A percentile compares a stretch with the other conserved stretches of the same genome.
Conservation (phyloP, 2,888 invertebrate species). For the Eutolmus rufibarbis region DNA sequence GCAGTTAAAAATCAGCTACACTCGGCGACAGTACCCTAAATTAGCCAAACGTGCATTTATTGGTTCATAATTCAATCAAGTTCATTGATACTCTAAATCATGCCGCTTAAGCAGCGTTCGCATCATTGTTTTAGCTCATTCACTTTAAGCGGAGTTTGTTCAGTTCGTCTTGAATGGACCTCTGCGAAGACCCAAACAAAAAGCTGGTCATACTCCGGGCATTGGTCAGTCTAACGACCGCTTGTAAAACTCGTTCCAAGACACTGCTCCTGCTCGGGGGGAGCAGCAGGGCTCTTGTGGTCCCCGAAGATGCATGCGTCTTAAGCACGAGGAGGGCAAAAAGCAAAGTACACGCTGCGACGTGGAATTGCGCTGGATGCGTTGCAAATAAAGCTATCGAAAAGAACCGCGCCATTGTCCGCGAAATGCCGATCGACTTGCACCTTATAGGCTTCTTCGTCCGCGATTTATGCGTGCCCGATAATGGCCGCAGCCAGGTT, state of each 20-base stretch:
- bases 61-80: background rate
- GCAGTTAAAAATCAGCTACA: background rate
- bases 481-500: background rate
- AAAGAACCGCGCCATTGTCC: background rate
- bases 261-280: background rate
- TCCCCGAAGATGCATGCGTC: background rate
- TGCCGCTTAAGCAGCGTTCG: background rate
- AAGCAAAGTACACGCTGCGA: background rate
- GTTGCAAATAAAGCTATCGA: background rate
- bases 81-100: background rate
- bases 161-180: background rate
- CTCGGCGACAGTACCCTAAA: background rate
- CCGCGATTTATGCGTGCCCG: background rate
- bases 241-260: background rate
- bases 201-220: background rate
- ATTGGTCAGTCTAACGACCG: background rate
- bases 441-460: background rate
- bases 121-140: background rate
- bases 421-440: background rate
- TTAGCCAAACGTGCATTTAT: background rate
- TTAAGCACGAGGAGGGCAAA: background rate
- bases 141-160: background rate
- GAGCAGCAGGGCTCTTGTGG: background rate
- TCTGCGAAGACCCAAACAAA: background rate
- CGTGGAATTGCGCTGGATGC: background rate